Evolutionary conservation across 2,113 vertebrate genomes (phyloP).

Genomic region (Garra rufa): DNA sequence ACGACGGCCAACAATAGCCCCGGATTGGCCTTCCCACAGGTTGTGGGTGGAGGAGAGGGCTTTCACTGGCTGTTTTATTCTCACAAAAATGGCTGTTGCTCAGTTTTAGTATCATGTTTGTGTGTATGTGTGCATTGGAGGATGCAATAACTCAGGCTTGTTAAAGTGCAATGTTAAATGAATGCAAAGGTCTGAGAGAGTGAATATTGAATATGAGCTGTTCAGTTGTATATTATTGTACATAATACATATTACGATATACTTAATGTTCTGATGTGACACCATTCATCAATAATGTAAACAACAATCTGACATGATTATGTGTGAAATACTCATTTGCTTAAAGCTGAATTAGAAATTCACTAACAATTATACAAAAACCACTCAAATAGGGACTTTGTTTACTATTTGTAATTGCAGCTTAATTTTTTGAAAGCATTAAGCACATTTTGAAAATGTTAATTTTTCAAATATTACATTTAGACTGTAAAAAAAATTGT

Average conservation of each 20-base stretch:
- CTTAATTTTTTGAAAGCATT: no score
- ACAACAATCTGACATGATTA: not conserved
- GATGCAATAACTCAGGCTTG: not conserved
- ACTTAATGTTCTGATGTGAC: not conserved
- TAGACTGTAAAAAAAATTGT: no score
- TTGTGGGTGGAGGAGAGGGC: slow-evolving; percentile 44
- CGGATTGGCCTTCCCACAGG: slow-evolving; percentile 75
- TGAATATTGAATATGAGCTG: slow-evolving; percentile 34
- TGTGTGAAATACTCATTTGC: not conserved
- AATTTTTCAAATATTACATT: no score
- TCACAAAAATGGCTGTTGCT: slow-evolving; percentile 12
- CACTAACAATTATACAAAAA: no score
- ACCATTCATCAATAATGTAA: not conserved
- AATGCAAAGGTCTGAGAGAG: slow-evolving; percentile 35
- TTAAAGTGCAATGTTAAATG: slow-evolving; percentile 19
- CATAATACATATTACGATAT: not conserved
- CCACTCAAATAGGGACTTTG: no score
- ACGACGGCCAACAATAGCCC: slow-evolving; percentile 72
- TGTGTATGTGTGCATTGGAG: not conserved
- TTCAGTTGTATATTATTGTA: slow-evolving; percentile 1
- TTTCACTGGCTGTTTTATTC: slow-evolving; percentile 1
- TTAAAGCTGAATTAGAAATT: not conserved
- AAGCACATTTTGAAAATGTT: no score
- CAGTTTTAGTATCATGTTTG: not conserved
- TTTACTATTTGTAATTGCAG: no score